Conservation (phyloP, 2,888 invertebrate species). For the Amblyjoppa proteus region DNA sequence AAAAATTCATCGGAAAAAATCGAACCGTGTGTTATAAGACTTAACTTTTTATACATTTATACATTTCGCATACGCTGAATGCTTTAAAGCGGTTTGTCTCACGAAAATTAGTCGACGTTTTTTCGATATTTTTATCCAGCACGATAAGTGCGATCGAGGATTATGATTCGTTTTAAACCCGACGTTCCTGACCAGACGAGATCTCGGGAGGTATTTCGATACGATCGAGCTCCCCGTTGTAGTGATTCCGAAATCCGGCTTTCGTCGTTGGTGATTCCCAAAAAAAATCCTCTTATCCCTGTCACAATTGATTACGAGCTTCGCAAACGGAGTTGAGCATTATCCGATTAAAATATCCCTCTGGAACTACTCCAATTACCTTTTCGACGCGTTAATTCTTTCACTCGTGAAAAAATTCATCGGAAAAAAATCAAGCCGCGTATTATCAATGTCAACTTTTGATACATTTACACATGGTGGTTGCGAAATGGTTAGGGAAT, state of each 20-base stretch:
- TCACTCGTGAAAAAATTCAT: neutral
- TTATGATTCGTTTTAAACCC: no score
- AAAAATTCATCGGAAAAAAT: neutral
- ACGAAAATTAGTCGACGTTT: no score
- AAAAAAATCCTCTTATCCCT: neutral
- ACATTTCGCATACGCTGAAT: no score
- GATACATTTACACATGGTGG: no score
- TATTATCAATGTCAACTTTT: no score
- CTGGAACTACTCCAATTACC: neutral
- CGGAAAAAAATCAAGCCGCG: no score
- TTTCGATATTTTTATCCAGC: no score
- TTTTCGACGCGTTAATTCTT: neutral
- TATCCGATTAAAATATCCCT: neutral
- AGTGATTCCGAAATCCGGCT: constrained; percentile 21
- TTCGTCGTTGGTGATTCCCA: constrained; percentile 22
- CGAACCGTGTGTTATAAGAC: no score
- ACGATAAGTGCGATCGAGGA: no score
- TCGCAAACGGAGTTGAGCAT: neutral
- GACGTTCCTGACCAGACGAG: constrained; percentile 77
- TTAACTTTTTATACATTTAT: no score
- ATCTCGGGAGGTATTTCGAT: constrained; percentile 88
- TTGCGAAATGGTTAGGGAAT: no score
- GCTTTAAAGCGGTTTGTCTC: no score
- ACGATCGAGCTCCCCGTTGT: constrained; percentile 30
- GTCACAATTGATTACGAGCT: neutral